Percentiles rank a stretch among this genome's conserved stretches.
phyloP scores from a whole-genome alignment of 2,113 vertebrate species.

The Lamprotornis superbus region DNA sequence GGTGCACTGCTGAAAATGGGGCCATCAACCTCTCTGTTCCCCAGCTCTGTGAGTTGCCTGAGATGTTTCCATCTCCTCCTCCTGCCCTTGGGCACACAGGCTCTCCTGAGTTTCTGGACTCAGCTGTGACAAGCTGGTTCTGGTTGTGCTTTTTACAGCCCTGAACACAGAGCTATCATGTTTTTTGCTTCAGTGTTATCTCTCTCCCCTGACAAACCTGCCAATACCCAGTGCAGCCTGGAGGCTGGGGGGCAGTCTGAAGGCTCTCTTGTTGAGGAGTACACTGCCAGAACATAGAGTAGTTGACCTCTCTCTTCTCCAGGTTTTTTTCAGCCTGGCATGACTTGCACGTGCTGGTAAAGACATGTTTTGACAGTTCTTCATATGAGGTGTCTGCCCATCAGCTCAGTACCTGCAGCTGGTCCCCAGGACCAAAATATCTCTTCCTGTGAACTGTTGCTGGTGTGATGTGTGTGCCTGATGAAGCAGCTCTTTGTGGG shows the following conservation, averaged over 20 bases:
- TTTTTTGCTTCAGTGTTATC: not conserved
- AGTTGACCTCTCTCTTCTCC: not conserved
- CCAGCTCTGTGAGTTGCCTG: not conserved
- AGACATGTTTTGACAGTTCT: not conserved
- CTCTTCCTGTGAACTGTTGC: not conserved
- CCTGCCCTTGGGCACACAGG: not conserved
- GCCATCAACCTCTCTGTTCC: accelerated
- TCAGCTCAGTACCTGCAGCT: not conserved
- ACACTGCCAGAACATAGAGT: not conserved
- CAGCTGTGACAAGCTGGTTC: not conserved
- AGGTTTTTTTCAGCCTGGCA: not conserved
- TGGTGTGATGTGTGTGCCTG: not conserved
- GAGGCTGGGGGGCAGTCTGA: not conserved
- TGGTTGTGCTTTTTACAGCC: not conserved
- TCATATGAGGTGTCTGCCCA: not conserved
- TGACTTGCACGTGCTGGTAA: not conserved
- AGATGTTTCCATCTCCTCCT: not conserved
- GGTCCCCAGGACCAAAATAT: not conserved
- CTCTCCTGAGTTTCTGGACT: not conserved
- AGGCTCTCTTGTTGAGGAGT: not conserved
- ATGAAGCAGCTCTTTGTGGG: not conserved
- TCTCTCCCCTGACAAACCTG: not conserved
- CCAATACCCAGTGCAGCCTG: accelerated
- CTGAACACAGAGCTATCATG: not conserved
- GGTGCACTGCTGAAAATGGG: not conserved